Evolutionary conservation across 2,888 invertebrate species (phyloP), one percentile per base, ranked within the genome.

Genomic region (Andrena minutula): DNA sequence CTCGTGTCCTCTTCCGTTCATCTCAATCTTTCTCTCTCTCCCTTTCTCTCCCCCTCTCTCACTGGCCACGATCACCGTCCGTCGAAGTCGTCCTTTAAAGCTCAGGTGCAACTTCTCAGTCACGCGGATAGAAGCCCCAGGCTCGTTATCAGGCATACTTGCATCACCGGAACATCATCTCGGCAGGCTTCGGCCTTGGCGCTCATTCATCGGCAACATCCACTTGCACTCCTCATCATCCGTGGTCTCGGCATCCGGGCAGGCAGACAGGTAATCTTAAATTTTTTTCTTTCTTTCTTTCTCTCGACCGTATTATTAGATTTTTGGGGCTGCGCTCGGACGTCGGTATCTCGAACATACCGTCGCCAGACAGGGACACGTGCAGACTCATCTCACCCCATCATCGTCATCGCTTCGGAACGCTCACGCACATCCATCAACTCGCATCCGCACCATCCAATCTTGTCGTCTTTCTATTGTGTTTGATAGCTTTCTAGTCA

Each of bases 381-480:
- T 89, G 92, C 92, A 92, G 90, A 92, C 88, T 92, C 91, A 91
- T 90, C 56, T 56, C 89, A 88, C 80, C 75, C 79, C 88, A 88
- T 88, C 86, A 79, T 79, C 76, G 87, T 90, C 90, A 90, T 89
- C 90, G 91, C 89, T 87, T 90, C 89, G 91, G 91, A 91, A 92
- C 70, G 70, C 91, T 93, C 92, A 93, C 93, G 92, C 93, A 93
- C 93, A 93, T 93, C 93, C 92, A 93, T 92, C 92, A 92, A 93
- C 90, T 93, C 92, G 92, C 93, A 93, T 93, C 92, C 92, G 90
- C 91, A 93, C 89, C 92, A 93, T 93, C 93, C 93, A 93, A 93
- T 93, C 92, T 93, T 93, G 93, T 92, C 93, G 93, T 93, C 93
- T 93, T 93, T 93, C 93, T 92, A 92, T 92, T 93, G 93, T 93